phyloP scores from a whole-genome alignment of 2,113 vertebrate species.

The Marmota flaviventris region DNA sequence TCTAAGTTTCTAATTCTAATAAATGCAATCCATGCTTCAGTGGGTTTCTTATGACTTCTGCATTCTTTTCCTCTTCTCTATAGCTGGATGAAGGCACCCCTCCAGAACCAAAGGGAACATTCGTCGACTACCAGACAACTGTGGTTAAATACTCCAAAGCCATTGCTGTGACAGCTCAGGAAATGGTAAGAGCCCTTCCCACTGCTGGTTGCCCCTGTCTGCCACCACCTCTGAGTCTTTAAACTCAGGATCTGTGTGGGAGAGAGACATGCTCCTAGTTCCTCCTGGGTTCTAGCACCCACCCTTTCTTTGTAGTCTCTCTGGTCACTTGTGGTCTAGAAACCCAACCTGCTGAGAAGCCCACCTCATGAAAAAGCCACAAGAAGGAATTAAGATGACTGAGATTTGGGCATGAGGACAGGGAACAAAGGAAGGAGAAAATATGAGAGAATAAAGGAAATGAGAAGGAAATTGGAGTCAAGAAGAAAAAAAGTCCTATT shows the following conservation, averaged over 20 bases:
- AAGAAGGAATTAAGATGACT: not conserved
- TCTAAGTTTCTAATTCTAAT: not conserved
- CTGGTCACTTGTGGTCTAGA: not conserved
- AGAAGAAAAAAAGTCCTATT: not conserved
- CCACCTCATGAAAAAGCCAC: not conserved
- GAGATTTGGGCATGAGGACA: slow-evolving; percentile 10
- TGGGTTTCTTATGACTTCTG: not conserved
- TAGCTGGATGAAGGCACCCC: slow-evolving; percentile 98
- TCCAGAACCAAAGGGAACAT: slow-evolving; percentile 96
- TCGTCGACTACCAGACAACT: slow-evolving; percentile 99
- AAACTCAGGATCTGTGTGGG: not conserved
- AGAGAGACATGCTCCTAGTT: not conserved
- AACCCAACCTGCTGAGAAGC: not conserved
- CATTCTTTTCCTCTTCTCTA: not conserved
- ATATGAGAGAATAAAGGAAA: not conserved
- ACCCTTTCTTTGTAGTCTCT: not conserved
- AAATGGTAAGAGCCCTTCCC: slow-evolving; percentile 93
- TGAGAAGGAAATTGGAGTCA: not conserved
- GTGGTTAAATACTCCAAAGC: slow-evolving; percentile 99
- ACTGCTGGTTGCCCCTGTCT: not conserved
- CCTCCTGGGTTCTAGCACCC: not conserved
- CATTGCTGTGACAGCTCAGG: slow-evolving; percentile 97
- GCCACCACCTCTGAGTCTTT: not conserved
- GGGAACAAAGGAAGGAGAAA: not conserved
- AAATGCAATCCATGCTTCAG: not conserved